Conservation (phyloP, 2,797 vertebrate genomes). For the Bovichtus diacanthus region DNA sequence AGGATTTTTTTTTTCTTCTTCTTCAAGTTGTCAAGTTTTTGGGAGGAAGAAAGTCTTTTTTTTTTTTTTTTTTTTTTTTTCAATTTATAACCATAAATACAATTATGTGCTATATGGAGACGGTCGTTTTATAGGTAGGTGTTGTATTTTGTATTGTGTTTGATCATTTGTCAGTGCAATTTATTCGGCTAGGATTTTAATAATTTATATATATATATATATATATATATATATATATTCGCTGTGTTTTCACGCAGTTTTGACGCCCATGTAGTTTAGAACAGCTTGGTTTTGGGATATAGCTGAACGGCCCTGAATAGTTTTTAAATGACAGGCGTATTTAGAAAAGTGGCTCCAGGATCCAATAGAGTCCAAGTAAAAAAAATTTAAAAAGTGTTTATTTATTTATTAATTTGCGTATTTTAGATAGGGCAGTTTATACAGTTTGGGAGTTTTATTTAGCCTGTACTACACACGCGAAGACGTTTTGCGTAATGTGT, state of each 20-base stretch:
- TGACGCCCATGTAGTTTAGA: neutral
- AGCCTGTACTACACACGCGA: neutral
- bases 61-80: slow-evolving; percentile 19
- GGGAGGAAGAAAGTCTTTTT: slow-evolving; percentile 39
- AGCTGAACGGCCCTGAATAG: neutral
- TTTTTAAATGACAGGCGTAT: neutral
- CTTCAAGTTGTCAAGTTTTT: slow-evolving; percentile 38
- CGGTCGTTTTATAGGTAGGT: slow-evolving; percentile 78
- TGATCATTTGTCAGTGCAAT: slow-evolving; percentile 26
- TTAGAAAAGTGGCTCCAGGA: neutral
- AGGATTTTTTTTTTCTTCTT: neutral
- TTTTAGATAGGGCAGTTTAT: neutral
- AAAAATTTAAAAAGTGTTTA: neutral
- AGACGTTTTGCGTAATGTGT: slow-evolving; percentile 7
- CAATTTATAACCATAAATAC: slow-evolving; percentile 28
- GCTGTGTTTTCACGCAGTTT: slow-evolving; percentile 4
- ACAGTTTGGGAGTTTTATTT: neutral
- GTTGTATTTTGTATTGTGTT: slow-evolving; percentile 62
- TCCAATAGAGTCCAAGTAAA: neutral
- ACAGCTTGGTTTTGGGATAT: neutral
- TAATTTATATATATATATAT: neutral
- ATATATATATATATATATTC: neutral
- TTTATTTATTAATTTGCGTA: neutral
- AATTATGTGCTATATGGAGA: slow-evolving; percentile 54
- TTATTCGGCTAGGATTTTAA: neutral